phyloP scores from a whole-genome alignment of 2,113 vertebrate genomes.

The Nestor notabilis region DNA sequence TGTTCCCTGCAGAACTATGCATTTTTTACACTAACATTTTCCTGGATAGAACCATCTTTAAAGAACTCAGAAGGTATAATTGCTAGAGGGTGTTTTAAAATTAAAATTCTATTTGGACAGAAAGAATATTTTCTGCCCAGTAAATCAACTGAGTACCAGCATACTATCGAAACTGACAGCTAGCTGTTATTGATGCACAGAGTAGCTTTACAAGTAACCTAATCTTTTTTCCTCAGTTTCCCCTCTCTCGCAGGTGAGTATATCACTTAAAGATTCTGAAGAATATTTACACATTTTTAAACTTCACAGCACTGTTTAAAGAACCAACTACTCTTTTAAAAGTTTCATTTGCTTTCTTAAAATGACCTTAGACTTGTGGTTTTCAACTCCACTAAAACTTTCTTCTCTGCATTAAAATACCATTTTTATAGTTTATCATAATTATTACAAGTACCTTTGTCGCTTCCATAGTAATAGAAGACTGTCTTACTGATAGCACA shows the following conservation, averaged over 20 bases:
- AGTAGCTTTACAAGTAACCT: not conserved
- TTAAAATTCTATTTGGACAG: not conserved
- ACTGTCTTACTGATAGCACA: constrained; percentile 87
- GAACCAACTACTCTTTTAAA: not conserved
- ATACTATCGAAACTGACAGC: not conserved
- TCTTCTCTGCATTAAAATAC: not conserved
- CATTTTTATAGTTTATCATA: not conserved
- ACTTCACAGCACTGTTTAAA: not conserved
- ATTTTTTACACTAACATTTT: not conserved
- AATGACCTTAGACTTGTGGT: not conserved
- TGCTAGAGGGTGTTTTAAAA: not conserved
- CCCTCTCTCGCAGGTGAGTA: not conserved
- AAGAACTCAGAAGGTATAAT: not conserved
- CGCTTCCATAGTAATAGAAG: constrained; percentile 96
- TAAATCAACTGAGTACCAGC: not conserved
- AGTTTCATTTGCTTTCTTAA: not conserved
- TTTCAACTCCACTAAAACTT: not conserved
- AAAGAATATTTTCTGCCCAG: not conserved
- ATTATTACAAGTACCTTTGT: constrained; percentile 85
- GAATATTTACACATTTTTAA: not conserved
- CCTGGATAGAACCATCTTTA: not conserved
- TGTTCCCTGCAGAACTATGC: not conserved
- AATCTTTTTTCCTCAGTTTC: not conserved
- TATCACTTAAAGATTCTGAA: not conserved
- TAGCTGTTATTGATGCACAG: not conserved